phyloP scores from a whole-genome alignment of 2,797 vertebrate species.

The Siniperca scherzeri region DNA sequence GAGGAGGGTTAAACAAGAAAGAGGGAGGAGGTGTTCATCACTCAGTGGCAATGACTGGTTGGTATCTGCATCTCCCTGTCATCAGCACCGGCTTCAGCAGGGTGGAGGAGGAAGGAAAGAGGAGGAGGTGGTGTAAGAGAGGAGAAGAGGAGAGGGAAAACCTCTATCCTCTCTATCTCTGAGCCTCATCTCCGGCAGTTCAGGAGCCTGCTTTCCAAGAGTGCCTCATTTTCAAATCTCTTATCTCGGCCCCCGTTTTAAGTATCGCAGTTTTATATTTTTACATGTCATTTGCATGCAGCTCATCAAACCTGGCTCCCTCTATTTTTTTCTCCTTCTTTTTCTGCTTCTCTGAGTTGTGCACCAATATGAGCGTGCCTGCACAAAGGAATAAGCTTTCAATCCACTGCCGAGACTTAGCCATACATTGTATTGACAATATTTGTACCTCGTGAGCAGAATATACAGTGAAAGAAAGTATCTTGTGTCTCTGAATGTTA shows the following conservation, averaged over 20 bases:
- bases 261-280: constrained; percentile 84
- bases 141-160: constrained; percentile 71
- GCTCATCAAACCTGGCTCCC: constrained; percentile 79
- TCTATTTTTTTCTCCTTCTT: constrained; percentile 48
- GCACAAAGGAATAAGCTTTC: constrained; percentile 33
- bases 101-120: constrained; percentile 61
- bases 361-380: constrained; percentile 18
- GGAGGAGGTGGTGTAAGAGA: constrained; percentile 56
- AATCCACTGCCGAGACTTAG: not conserved
- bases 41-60: constrained; percentile 73
- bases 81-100: constrained; percentile 72
- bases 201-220: constrained; percentile 86
- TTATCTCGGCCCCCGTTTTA: constrained; percentile 84
- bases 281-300: constrained; percentile 87
- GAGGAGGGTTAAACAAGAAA: constrained; percentile 43
- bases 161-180: constrained; percentile 78
- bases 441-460: constrained; percentile 36
- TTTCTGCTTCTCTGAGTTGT: constrained; percentile 45
- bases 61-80: constrained; percentile 81
- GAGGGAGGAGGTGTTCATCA: constrained; percentile 72
- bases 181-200: constrained; percentile 81
- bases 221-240: constrained; percentile 87
- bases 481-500: constrained; percentile 36
- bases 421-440: constrained; percentile 30
- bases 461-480: constrained; percentile 33